phyloP scores from a whole-genome alignment of 2,888 invertebrate genomes.

The Agonopterix subpropinquella region DNA sequence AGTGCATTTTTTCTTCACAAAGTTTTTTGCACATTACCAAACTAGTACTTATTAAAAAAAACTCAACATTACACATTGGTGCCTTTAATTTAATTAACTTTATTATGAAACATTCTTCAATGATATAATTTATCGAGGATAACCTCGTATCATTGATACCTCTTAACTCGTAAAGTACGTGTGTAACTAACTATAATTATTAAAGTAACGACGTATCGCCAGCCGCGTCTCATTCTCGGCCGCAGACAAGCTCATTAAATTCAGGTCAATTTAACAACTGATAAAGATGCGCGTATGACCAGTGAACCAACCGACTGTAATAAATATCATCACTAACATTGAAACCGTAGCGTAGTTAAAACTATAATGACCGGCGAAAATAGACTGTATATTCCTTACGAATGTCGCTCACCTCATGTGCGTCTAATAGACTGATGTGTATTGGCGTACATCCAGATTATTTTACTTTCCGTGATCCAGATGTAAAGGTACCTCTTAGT shows the following conservation, averaged over 20 bases:
- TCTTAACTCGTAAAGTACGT: no score
- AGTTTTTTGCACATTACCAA: no score
- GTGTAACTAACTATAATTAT: no score
- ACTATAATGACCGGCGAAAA: slow-evolving; percentile 52
- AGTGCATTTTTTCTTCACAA: no score
- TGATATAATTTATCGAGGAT: no score
- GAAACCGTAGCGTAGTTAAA: slow-evolving; percentile 19
- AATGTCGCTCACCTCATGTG: slow-evolving; percentile 63
- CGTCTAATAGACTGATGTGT: slow-evolving; percentile 46
- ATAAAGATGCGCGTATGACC: slow-evolving; percentile 4
- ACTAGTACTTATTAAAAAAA: no score
- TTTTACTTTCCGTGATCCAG: slow-evolving; percentile 39
- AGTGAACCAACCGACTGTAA: slow-evolving; percentile 8
- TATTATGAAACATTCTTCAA: no score
- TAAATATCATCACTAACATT: slow-evolving; percentile 16
- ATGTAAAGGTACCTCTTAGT: slow-evolving; percentile 22
- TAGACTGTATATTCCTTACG: slow-evolving; percentile 44
- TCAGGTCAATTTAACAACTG: slow-evolving; percentile 10
- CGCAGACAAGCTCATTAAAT: slow-evolving; percentile 1
- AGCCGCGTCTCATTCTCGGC: not conserved
- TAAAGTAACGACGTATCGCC: no score
- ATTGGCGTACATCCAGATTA: slow-evolving; percentile 58
- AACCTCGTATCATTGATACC: no score
- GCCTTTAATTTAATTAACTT: no score
- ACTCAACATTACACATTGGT: no score